These are phyloP conservation scores for Plebejus melissa DNA, from an alignment of 2,888 invertebrate species.

Conservation along the genomic window DNA sequence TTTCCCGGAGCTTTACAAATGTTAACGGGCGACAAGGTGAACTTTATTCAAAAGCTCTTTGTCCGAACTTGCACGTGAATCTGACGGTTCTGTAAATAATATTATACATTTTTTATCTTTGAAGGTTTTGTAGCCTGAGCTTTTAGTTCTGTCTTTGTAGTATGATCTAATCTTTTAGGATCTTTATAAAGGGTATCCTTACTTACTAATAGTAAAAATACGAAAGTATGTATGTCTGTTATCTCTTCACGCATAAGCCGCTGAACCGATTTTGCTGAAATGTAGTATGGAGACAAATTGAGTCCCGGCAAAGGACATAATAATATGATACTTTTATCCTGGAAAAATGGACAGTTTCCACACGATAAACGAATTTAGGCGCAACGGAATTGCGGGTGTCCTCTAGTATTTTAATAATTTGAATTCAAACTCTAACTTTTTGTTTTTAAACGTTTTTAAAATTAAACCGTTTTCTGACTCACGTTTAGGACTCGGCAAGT, in stretches of 20 bases:
- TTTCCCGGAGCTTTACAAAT: slow-evolving; percentile 22
- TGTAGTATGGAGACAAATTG: no score
- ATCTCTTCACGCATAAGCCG: no score
- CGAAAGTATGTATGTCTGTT: no score
- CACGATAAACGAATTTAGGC: no score
- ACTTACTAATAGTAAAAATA: no score
- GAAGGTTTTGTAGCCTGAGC: background rate
- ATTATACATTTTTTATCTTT: background rate
- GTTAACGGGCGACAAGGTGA: slow-evolving; percentile 21
- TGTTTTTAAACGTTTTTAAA: background rate
- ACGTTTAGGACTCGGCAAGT: background rate
- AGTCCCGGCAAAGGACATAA: no score
- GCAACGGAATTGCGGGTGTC: no score
- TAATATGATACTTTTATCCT: no score
- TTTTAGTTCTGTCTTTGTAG: background rate
- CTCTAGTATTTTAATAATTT: no score
- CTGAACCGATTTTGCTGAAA: no score
- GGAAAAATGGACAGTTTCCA: no score
- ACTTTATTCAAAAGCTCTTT: slow-evolving; percentile 24
- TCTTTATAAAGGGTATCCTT: background rate
- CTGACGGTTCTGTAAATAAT: background rate
- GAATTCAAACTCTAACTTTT: no score
- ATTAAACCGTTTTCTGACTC: background rate
- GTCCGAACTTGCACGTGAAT: slow-evolving; percentile 15
- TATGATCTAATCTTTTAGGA: background rate